Conservation (phyloP, 2,797 vertebrate species). For the Myotis planiceps region DNA sequence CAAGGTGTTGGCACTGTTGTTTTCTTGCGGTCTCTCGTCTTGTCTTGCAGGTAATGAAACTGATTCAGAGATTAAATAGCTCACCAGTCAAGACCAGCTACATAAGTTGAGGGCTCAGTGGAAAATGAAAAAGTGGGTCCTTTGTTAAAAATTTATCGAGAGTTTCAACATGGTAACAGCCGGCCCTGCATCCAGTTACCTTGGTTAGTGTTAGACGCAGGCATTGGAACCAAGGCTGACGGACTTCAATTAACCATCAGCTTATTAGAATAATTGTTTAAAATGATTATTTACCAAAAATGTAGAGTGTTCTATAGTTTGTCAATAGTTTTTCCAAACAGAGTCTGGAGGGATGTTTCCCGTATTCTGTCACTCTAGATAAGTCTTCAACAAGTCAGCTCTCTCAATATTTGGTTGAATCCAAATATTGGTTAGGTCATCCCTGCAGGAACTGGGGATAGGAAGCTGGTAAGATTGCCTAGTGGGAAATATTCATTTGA, state of each 20-base stretch:
- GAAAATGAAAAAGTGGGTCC: background rate
- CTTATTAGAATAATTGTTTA: background rate
- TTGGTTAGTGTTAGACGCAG: background rate
- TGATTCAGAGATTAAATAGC: background rate
- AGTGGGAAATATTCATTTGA: no score
- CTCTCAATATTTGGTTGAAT: background rate
- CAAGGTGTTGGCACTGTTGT: background rate
- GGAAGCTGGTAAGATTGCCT: no score
- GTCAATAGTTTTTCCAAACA: background rate
- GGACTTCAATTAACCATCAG: background rate
- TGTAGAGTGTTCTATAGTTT: background rate
- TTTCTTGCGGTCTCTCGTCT: background rate
- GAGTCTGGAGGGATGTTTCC: background rate
- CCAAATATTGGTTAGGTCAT: background rate
- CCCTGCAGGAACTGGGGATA: no score
- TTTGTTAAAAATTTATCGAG: background rate
- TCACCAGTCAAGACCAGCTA: background rate
- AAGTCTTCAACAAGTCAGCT: background rate
- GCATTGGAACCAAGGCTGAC: background rate
- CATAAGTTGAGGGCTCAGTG: background rate
- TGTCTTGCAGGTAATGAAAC: background rate
- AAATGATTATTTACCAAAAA: background rate
- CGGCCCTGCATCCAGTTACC: accelerated
- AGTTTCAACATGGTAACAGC: background rate
- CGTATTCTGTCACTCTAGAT: background rate